These are phyloP conservation scores for Pseudococcus longispinus DNA, from an alignment of 2,888 invertebrate species.

Conservation along the genomic window DNA sequence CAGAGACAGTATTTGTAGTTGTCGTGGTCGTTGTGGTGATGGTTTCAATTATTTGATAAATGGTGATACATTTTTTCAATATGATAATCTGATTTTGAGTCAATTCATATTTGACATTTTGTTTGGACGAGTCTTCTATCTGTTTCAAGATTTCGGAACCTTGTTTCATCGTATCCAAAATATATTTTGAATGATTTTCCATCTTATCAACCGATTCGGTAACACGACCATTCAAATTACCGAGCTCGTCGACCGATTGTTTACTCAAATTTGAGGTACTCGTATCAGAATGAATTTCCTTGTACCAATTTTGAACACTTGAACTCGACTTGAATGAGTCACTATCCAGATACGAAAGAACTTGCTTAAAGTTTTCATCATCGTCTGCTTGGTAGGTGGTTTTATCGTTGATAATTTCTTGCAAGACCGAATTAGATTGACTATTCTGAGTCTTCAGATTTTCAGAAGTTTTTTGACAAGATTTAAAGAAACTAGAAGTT, in stretches of 20 bases:
- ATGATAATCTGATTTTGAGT: background rate
- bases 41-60: background rate
- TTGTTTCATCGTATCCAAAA: background rate
- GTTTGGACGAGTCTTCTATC: background rate
- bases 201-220: background rate
- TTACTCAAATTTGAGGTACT: background rate
- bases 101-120: background rate
- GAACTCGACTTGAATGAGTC: background rate
- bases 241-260: background rate
- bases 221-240: background rate
- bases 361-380: background rate
- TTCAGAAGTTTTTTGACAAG: background rate
- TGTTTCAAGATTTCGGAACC: background rate
- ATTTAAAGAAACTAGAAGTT: background rate
- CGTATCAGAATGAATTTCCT: background rate
- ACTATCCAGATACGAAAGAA: background rate
- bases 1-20: background rate
- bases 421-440: background rate
- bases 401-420: slow-evolving; percentile 10
- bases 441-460: background rate
- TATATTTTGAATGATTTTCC: slow-evolving; percentile 13
- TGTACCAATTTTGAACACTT: background rate
- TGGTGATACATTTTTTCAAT: background rate
- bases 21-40: background rate
- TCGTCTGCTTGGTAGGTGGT: background rate